phyloP scores from a whole-genome alignment of 2,797 vertebrate genomes.

The Strix occidentalis region DNA sequence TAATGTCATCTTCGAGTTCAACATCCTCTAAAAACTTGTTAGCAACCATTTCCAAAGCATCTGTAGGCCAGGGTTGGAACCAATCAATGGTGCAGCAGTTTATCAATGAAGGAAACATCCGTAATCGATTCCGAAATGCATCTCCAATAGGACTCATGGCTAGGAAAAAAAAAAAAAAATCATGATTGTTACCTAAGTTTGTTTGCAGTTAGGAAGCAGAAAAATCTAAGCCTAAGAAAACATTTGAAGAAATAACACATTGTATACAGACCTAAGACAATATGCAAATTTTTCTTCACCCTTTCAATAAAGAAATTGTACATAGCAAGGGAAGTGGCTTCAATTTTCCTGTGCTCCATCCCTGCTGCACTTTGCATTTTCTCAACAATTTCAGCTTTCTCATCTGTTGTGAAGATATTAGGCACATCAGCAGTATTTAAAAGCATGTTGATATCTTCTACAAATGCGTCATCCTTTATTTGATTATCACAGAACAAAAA shows the following conservation, averaged over 20 bases:
- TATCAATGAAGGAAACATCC: conserved; percentile 95
- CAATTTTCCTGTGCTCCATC: conserved; percentile 83
- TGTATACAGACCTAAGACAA: conserved; percentile 85
- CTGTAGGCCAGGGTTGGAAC: conserved; percentile 93
- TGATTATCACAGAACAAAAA: conserved; percentile 91
- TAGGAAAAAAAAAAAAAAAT: conserved; percentile 46
- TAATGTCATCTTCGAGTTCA: conserved; percentile 83
- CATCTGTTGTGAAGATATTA: conserved; percentile 89
- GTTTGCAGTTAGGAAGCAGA: not conserved
- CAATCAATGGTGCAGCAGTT: conserved; percentile 98
- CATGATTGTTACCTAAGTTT: not conserved
- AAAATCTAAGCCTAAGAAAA: not conserved
- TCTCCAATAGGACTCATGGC: conserved; percentile 95
- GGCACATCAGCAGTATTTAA: conserved; percentile 92
- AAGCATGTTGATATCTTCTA: conserved; percentile 93
- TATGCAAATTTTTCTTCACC: conserved; percentile 91
- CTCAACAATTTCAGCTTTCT: conserved; percentile 89
- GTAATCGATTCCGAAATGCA: conserved; percentile 88
- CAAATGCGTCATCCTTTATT: conserved; percentile 89
- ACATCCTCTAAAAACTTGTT: conserved; percentile 92
- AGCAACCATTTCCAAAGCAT: conserved; percentile 95
- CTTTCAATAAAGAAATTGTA: conserved; percentile 92
- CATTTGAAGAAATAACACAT: not conserved
- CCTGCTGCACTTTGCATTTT: conserved; percentile 87
- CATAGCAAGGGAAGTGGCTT: conserved; percentile 87